These are phyloP conservation scores for Drosophila mauritiana DNA, from an alignment of 1,140 invertebrate species.

Conservation along the genomic window DNA sequence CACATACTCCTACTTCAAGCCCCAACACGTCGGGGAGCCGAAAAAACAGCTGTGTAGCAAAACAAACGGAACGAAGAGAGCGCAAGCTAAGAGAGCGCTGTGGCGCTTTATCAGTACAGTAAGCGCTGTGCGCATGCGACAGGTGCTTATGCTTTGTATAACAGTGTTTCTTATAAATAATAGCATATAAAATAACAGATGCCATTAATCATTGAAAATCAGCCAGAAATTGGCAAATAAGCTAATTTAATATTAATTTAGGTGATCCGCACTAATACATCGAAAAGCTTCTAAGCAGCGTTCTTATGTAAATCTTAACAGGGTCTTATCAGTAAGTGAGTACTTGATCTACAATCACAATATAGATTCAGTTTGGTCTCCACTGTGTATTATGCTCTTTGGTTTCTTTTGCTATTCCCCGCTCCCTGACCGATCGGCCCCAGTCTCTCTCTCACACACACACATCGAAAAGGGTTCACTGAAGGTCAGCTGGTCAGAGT, in stretches of 20 bases:
- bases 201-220: no score
- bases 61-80: constrained; percentile 50
- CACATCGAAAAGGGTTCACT: constrained; percentile 70
- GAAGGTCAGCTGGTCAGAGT: constrained; percentile 83
- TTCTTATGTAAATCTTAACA: background rate
- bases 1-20: constrained; percentile 37
- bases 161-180: background rate
- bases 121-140: constrained; percentile 11
- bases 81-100: constrained; percentile 26
- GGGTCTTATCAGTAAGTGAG: constrained; percentile 8
- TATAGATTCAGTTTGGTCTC: background rate
- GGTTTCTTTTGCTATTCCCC: background rate
- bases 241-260: no score
- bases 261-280: no score
- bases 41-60: constrained; percentile 52
- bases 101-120: constrained; percentile 36
- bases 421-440: constrained; percentile 20
- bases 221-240: no score
- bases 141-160: background rate
- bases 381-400: constrained; percentile 36
- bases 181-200: no score
- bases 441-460: constrained; percentile 5
- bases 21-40: constrained; percentile 26
- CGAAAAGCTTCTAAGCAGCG: no score
- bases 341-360: background rate